Conservation (phyloP, 2,888 invertebrate species). For the Eupithecia tripunctaria region DNA sequence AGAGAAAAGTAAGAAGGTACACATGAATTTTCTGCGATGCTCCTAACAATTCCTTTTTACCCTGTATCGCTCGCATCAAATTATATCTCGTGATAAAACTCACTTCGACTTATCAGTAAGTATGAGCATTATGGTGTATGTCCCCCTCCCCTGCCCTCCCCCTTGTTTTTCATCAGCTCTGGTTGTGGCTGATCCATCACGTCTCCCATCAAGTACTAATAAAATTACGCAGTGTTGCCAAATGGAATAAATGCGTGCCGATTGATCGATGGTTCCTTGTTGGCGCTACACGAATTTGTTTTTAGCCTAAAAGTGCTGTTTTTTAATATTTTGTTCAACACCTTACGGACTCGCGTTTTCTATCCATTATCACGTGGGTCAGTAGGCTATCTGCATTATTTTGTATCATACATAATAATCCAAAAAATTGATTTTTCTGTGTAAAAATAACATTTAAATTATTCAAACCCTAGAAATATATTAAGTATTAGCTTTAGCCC, state of each 20-base stretch:
- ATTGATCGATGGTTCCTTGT: constrained; percentile 57
- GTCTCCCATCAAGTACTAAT: constrained; percentile 44
- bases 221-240: constrained; percentile 57
- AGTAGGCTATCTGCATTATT: too few relatives aligned
- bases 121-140: background rate
- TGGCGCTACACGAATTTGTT: constrained; percentile 32
- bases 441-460: background rate
- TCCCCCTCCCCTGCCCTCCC: background rate
- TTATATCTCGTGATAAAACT: background rate
- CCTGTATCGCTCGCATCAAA: background rate
- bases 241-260: constrained; percentile 62
- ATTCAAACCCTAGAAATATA: background rate
- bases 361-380: background rate
- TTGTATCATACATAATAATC: too few relatives aligned
- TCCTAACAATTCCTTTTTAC: background rate
- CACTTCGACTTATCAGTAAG: background rate
- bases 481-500: too few relatives aligned
- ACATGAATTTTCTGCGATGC: background rate
- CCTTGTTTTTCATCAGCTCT: constrained; percentile 15
- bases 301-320: constrained; percentile 18
- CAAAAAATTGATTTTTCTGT: background rate
- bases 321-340: background rate
- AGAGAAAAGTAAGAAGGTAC: background rate
- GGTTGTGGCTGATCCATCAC: constrained; percentile 54
- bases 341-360: background rate